Conservation (phyloP, 2,113 vertebrate genomes). For the Rynchops niger region DNA sequence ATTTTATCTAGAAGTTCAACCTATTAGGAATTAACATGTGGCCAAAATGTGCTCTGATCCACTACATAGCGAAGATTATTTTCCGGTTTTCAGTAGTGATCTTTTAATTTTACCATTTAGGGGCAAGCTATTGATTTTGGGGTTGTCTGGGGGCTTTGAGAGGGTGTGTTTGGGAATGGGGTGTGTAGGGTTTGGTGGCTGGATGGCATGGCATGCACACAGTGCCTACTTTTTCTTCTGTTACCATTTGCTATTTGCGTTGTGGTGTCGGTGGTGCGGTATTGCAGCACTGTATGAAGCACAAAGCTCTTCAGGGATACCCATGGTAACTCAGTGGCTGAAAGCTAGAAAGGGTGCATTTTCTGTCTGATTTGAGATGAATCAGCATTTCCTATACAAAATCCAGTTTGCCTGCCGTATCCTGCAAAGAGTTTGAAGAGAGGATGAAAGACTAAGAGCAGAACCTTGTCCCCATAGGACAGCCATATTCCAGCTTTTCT, state of each 20-base stretch:
- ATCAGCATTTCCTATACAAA: background rate
- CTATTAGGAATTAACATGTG: background rate
- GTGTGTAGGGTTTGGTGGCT: background rate
- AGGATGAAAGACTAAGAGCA: background rate
- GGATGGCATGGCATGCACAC: background rate
- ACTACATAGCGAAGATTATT: background rate
- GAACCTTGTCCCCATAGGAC: background rate
- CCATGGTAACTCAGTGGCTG: background rate
- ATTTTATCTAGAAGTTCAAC: background rate
- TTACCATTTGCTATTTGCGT: background rate
- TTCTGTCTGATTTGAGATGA: background rate
- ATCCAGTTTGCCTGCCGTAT: background rate
- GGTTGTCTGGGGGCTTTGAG: background rate
- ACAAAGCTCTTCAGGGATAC: background rate
- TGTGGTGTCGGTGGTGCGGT: background rate
- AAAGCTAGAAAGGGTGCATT: background rate
- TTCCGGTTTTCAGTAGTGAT: background rate
- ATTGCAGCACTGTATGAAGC: background rate
- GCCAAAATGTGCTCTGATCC: background rate
- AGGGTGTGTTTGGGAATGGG: fast-evolving
- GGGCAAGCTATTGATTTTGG: background rate
- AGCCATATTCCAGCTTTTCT: background rate
- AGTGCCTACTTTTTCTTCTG: background rate
- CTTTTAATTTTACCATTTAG: background rate
- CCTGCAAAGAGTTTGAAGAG: background rate